Base-by-base conservation (phyloP, 1,140 invertebrate species). In the Ips nitidus region DNA sequence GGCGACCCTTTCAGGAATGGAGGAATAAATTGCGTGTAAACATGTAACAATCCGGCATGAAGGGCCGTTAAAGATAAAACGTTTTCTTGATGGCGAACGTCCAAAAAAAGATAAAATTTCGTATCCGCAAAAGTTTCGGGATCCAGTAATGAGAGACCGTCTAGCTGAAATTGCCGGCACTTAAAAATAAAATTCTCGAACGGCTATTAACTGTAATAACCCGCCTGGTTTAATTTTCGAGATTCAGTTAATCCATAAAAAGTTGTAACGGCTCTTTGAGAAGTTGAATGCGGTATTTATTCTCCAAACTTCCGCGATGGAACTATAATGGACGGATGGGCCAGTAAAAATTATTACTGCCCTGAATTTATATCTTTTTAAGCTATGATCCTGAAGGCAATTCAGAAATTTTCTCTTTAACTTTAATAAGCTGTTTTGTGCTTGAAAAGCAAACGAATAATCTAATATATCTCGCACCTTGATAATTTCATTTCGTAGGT, bases 1-100 rank as follows among this genome's bases (percentile, higher is more conserved):
- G 40, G 38, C 6, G 3, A 40, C 56, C 38, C 38, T 58, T 58
- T 40, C 22, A 39, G 56, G 52, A 7, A 36, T 2, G 36, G 8
- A 7, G 38, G 38, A 41, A 58, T 58, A 58, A 58, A 58, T 58
- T 41, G 38, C 6, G 40, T 58, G 56, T 58, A 58, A 58, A 58
- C 56, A 58, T 2, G 37, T 41, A 8, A 58, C 2, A 58, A n/a
- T 55, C 37, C 37, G 6, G n/a, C 37, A 5, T 2, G 52, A 55
- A 38, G 52, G 37, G 37, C 6, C 45, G 7, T 22, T 50, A 22
- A 50, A 50, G 22, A 50, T 50, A 50, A 22, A 50, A 22, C 3
- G 45, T 50, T 50, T 50, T 50, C 22, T 2, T 22, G 45, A 6
- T 50, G 45, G 2, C 45, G 45, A 22, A 8, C 45, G 7, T 50